Evolutionary conservation across 2,113 vertebrate genomes (phyloP), one percentile per base, ranked within the genome.

Genomic region (Tamias sibiricus): DNA sequence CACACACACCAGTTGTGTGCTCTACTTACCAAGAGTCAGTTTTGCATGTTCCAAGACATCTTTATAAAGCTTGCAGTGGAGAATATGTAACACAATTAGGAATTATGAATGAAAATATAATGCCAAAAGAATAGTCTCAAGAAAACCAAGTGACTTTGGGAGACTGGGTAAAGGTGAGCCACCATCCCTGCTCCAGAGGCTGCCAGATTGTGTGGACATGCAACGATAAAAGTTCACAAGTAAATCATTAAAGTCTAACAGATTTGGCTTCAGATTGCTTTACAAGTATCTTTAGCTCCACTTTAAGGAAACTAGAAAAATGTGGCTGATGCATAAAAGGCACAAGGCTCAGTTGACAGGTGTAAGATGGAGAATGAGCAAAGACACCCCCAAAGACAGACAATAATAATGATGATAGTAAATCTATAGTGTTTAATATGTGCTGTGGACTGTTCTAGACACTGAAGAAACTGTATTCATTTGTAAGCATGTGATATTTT

Each of bases 241-340:
- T 30, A 71, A 85, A 92, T 92, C 13, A 62, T 24, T 97, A 40
- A 88, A 95, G 75, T 75, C n/a, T 42, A 88, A 54, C 19, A 85
- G 68, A 82, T 85, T 81, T 81, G 14, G 37, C 40, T 79, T 94
- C 12, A 9, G 8, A 40, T 77, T 71, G 35, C 87, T 87, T 77
- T 11, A 13, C 26, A 80, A 80, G n/a, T 3, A 4, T 87, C 19
- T 87, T 95, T 93, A 52, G 87, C 24, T 92, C 14, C 54, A 40
- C 22, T 83, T 66, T 57, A 94, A 94, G 81, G 28, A 83, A 92
- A 59, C 32, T 40, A 20, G 52, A 90, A 92, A 86, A 66, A 22
- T 82, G 59, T 76, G 76, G 44, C 20, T 59, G 49, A 90, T 13
- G 8, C 28, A 42, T 86, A 44, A 86, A 69, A 26, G 14, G 28